A percentile compares a stretch with the other conserved stretches of the same genome.
These are phyloP conservation scores for Poecilia picta DNA, from an alignment of 2,797 vertebrate species.

Conservation along the genomic window DNA sequence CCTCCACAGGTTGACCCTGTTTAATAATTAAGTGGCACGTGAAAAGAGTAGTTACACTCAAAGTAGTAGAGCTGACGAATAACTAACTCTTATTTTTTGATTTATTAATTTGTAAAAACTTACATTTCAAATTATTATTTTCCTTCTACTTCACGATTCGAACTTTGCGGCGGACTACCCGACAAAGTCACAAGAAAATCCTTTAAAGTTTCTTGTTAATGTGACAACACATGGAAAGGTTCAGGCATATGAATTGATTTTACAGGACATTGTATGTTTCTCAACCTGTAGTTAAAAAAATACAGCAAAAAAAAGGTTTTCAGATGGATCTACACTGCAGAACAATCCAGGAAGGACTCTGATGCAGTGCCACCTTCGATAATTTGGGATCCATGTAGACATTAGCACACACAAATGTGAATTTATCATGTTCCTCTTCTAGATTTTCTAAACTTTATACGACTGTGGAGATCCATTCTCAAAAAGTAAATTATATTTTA, in stretches of 20 bases:
- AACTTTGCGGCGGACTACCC: neutral
- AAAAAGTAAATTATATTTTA: neutral
- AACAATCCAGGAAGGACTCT: neutral
- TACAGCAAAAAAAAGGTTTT: slow-evolving; percentile 4
- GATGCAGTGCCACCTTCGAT: neutral
- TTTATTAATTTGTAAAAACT: neutral
- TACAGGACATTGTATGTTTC: neutral
- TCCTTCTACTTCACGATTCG: neutral
- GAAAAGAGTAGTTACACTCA: neutral
- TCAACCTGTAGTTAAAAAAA: neutral
- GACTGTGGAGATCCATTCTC: neutral
- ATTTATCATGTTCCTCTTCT: neutral
- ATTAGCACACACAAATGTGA: slow-evolving; percentile 2
- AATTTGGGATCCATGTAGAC: neutral
- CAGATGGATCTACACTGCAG: neutral
- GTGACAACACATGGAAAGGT: neutral
- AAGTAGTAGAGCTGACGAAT: neutral
- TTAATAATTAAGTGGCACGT: neutral
- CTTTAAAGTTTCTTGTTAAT: neutral
- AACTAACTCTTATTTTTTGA: neutral
- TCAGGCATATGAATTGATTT: neutral
- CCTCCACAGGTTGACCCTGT: neutral
- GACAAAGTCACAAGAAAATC: neutral
- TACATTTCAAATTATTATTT: neutral
- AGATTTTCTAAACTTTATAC: neutral